phyloP scores from a whole-genome alignment of 2,113 vertebrate species.

The Oophaga pumilio region DNA sequence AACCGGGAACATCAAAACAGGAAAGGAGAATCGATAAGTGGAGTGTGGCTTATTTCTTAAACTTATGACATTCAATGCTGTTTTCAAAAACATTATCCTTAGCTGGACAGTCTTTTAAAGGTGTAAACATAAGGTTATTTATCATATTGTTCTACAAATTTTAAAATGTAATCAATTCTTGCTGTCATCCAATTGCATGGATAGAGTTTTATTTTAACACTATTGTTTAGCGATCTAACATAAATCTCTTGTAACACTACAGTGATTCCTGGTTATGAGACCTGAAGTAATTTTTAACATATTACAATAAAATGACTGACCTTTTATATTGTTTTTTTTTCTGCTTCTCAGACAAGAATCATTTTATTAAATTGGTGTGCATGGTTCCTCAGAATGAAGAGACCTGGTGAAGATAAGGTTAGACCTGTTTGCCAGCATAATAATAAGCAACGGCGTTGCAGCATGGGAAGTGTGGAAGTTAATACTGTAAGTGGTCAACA shows the following conservation, averaged over 20 bases:
- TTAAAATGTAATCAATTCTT: neutral
- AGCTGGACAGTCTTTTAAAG: neutral
- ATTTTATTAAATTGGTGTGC: slow-evolving; percentile 95
- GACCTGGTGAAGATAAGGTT: slow-evolving; percentile 85
- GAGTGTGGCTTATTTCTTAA: no score
- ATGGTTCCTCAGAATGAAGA: slow-evolving; percentile 95
- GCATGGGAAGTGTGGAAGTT: slow-evolving; percentile 83
- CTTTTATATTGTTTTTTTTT: neutral
- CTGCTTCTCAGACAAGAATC: slow-evolving; percentile 80
- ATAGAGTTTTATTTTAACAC: neutral
- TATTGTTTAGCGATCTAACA: neutral
- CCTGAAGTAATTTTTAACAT: neutral
- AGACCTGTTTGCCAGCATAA: slow-evolving; percentile 81
- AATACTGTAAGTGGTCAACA: slow-evolving; percentile 71
- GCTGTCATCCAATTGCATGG: neutral
- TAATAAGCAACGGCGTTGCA: slow-evolving; percentile 74
- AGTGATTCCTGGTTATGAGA: neutral
- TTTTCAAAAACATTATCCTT: no score
- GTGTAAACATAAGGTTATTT: neutral
- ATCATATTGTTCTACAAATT: neutral
- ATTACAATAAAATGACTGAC: neutral
- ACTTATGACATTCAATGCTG: no score
- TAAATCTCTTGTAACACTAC: neutral
- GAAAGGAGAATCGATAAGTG: no score
- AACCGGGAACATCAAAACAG: no score